A percentile compares a stretch with the other conserved stretches of the same genome.
These are phyloP conservation scores for Diachasma alloeum DNA, from an alignment of 1,140 invertebrate species.

Conservation along the genomic window DNA sequence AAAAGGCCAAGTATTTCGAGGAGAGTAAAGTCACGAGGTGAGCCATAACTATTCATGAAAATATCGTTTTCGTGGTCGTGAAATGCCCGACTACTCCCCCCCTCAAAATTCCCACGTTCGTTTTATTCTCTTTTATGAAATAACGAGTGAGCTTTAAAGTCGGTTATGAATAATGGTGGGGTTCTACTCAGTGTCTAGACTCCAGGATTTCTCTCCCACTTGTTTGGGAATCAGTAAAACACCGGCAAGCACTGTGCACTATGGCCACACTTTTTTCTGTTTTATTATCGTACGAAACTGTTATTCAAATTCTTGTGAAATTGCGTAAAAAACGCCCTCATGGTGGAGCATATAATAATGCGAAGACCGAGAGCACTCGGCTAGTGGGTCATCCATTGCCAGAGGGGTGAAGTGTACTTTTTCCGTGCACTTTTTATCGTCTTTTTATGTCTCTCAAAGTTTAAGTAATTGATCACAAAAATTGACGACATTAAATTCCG, in stretches of 20 bases:
- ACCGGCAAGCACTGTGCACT: slow-evolving; percentile 25
- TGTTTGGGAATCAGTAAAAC: slow-evolving; percentile 39
- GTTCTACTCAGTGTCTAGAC: slow-evolving; percentile 43
- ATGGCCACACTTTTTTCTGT: slow-evolving; percentile 12
- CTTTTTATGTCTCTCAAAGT: neutral
- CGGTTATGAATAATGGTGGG: slow-evolving; percentile 42
- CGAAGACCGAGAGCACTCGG: slow-evolving; percentile 47
- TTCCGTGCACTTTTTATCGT: neutral
- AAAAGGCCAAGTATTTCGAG: slow-evolving; percentile 79
- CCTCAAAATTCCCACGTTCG: slow-evolving; percentile 51
- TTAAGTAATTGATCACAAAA: neutral
- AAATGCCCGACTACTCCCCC: slow-evolving; percentile 9
- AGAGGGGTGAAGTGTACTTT: slow-evolving; percentile 28
- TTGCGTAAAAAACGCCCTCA: slow-evolving; percentile 57
- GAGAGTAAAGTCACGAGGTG: slow-evolving; percentile 84
- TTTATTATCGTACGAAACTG: slow-evolving; percentile 35
- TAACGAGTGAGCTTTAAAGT: slow-evolving; percentile 7
- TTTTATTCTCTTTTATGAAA: slow-evolving; percentile 34
- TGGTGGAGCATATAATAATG: slow-evolving; percentile 50
- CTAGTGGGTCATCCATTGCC: slow-evolving; percentile 54
- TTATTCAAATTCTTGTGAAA: slow-evolving; percentile 65
- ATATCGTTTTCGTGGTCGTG: neutral
- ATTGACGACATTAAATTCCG: too few relatives aligned
- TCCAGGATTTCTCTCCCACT: slow-evolving; percentile 22
- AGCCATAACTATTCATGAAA: slow-evolving; percentile 16